Evolutionary conservation across 1,140 invertebrate species (phyloP).

Genomic region (Rhopalosiphum maidis): DNA sequence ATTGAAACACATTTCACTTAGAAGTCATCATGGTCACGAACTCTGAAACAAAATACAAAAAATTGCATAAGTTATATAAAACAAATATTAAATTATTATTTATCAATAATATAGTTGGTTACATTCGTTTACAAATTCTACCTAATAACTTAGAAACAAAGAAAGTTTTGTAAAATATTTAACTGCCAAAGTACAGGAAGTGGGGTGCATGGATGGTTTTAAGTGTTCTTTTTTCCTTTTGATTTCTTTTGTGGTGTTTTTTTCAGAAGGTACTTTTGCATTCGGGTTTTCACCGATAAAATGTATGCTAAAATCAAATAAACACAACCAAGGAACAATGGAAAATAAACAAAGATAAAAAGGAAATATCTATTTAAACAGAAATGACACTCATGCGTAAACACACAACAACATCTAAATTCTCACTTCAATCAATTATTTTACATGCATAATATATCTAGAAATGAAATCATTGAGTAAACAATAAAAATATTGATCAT

Average conservation of each 20-base stretch:
- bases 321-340: conserved; percentile 19
- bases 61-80: conserved; percentile 15
- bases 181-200: conserved; percentile 1
- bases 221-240: conserved; percentile 21
- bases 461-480: not conserved
- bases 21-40: conserved; percentile 99
- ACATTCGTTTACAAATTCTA: conserved; percentile 36
- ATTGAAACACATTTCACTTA: conserved; percentile 74
- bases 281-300: conserved; percentile 19
- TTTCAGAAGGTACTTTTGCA: not conserved
- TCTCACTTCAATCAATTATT: conserved; percentile 31
- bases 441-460: conserved; percentile 30
- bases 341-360: conserved; percentile 18
- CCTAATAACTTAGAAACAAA: conserved; percentile 32
- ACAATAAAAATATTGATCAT: not conserved
- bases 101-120: not conserved
- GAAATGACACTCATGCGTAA: conserved; percentile 12
- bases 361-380: not conserved
- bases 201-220: not conserved
- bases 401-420: conserved; percentile 37
- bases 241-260: not conserved
- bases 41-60: conserved; percentile 76
- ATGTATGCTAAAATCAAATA: conserved; percentile 33
- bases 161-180: conserved; percentile 12
- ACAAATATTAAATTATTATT: not conserved